phyloP scores from a whole-genome alignment of 2,888 invertebrate species.

The Xylocampa areola region DNA sequence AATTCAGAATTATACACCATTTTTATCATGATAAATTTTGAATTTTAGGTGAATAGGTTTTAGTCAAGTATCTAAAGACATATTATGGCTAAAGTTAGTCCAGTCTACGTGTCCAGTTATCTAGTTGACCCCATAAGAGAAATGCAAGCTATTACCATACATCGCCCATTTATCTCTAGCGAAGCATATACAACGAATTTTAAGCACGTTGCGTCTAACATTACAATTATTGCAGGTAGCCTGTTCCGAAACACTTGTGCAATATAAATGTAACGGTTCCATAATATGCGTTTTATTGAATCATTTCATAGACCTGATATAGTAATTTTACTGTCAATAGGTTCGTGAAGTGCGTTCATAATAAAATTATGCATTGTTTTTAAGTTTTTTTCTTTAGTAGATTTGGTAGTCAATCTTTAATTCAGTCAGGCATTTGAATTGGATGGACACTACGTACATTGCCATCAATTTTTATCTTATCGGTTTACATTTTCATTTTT shows the following conservation, averaged over 20 bases:
- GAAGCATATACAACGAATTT: constrained; percentile 40
- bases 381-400: constrained; percentile 13
- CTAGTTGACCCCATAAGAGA: constrained; percentile 25
- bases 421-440: neutral
- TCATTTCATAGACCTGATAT: constrained; percentile 48
- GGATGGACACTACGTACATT: no score
- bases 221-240: constrained; percentile 29
- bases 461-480: no score
- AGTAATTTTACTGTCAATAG: constrained; percentile 28
- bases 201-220: constrained; percentile 32
- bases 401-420: constrained; percentile 2
- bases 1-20: no score
- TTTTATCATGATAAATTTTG: no score
- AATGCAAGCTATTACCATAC: constrained; percentile 35
- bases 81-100: no score
- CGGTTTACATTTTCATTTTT: no score
- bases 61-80: no score
- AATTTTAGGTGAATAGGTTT: no score
- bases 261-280: constrained; percentile 44
- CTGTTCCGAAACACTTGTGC: constrained; percentile 47
- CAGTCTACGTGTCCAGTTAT: no score
- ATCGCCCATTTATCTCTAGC: constrained; percentile 43
- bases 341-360: constrained; percentile 18
- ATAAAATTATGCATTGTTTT: constrained; percentile 12
- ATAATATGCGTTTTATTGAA: constrained; percentile 45